phyloP scores from a whole-genome alignment of 53 echinoderm and acorn worm genomes.

The Crossaster papposus region DNA sequence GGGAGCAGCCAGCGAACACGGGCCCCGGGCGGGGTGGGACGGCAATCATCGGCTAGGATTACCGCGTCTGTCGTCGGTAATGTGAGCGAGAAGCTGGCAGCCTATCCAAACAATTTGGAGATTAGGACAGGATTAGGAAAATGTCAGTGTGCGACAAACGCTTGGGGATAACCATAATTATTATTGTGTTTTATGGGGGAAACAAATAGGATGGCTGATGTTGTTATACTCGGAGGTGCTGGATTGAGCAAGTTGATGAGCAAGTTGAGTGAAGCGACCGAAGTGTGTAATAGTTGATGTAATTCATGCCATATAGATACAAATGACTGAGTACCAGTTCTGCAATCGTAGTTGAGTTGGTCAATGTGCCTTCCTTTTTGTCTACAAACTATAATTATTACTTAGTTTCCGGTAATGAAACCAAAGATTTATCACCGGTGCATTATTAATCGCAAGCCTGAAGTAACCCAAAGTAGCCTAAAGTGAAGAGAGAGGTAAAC shows the following conservation, averaged over 20 bases:
- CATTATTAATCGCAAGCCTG: too few species aligned
- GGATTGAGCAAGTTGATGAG: neutral
- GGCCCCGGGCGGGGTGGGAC: neutral
- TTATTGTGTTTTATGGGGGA: neutral
- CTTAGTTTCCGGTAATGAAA: too few species aligned
- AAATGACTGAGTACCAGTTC: neutral
- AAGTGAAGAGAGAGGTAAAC: too few species aligned
- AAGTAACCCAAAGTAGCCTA: too few species aligned
- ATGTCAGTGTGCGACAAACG: conserved; percentile 27
- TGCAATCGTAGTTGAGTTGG: too few species aligned
- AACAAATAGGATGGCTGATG: neutral
- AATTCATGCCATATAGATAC: neutral
- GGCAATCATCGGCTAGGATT: conserved; percentile 54
- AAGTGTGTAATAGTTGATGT: neutral
- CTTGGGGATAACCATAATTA: conserved; percentile 40
- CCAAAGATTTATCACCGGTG: too few species aligned
- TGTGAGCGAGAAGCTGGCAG: conserved; percentile 35
- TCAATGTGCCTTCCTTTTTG: too few species aligned
- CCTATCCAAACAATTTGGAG: conserved; percentile 59
- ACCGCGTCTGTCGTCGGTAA: conserved; percentile 55
- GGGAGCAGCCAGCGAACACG: neutral
- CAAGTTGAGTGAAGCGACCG: neutral
- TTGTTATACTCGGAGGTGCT: conserved; percentile 21
- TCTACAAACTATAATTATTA: too few species aligned
- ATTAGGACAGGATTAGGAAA: conserved; percentile 49